These are phyloP conservation scores for zebrafish (Danio rerio) DNA, from an alignment of 2,113 vertebrate species.

Conservation along the genomic window GRCz12tu NC_133188.1:50273501-50274000, in stretches of 20 bases:
- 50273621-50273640: neutral
- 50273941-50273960: neutral
- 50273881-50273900: neutral
- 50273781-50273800: conserved; percentile 26
- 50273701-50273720: neutral
- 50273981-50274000: conserved; percentile 34
- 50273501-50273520: too few relatives aligned
- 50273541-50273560: neutral
- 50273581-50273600: neutral
- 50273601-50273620: neutral
- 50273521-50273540: neutral
- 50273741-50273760: neutral
- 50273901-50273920: neutral
- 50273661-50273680: neutral
- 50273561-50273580: neutral
- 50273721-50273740: neutral
- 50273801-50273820: conserved; percentile 44
- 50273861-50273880: conserved; percentile 11
- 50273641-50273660: conserved; percentile 7
- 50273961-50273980: neutral
- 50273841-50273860: conserved; percentile 31
- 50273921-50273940: conserved; percentile 17
- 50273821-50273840: conserved; percentile 40
- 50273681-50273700: neutral
- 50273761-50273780: conserved; percentile 24